Evolutionary conservation across 2,797 vertebrate genomes (phyloP).

Genomic region (Rhinichthys osculus): DNA sequence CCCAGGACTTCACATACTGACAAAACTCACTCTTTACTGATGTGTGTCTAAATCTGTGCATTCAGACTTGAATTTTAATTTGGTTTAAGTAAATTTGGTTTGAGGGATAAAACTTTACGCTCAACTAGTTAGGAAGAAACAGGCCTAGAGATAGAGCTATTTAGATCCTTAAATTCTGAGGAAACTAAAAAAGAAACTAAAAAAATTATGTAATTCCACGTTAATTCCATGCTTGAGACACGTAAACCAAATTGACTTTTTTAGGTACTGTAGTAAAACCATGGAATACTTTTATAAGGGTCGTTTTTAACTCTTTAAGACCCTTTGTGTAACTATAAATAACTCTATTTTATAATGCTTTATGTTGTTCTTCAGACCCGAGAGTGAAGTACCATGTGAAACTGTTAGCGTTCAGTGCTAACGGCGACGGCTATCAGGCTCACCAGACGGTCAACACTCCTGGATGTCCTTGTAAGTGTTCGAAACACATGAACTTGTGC

Average conservation of each 20-base stretch:
- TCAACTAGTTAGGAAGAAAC: too few species aligned
- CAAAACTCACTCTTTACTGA: background rate
- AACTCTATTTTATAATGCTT: background rate
- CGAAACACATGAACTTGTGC: background rate
- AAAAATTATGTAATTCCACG: too few species aligned
- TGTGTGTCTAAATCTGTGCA: background rate
- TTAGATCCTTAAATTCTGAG: too few species aligned
- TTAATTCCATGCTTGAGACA: too few species aligned
- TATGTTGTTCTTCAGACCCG: constrained; percentile 81
- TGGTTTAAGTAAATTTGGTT: too few species aligned
- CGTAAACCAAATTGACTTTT: background rate
- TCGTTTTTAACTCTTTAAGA: background rate
- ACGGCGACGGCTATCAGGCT: constrained; percentile 95
- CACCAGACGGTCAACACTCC: constrained; percentile 94
- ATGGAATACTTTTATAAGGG: background rate
- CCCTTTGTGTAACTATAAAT: background rate
- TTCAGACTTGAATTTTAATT: background rate
- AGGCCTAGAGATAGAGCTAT: too few species aligned
- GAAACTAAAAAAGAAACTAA: too few species aligned
- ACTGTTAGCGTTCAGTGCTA: constrained; percentile 85
- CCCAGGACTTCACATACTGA: constrained; percentile 38
- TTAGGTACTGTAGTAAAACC: background rate
- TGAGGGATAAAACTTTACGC: too few species aligned
- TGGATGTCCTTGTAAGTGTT: constrained; percentile 92
- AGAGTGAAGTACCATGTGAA: constrained; percentile 95